Conservation (phyloP, 2,888 invertebrate genomes). For the Dendrolimus pini region DNA sequence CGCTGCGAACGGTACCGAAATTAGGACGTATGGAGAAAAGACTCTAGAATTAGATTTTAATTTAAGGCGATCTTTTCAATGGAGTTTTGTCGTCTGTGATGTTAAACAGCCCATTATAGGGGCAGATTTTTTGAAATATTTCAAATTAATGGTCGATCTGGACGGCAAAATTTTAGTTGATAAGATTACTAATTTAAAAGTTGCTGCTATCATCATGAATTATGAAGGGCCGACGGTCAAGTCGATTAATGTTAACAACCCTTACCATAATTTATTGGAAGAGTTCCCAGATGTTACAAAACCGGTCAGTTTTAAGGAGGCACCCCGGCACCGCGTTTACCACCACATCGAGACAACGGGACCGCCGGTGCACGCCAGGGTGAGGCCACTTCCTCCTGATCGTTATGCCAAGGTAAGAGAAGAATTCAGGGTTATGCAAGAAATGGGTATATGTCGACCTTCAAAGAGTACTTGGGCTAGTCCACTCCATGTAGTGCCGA, state of each 20-base stretch:
- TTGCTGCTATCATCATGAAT: constrained; percentile 6
- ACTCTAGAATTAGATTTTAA: constrained; percentile 14
- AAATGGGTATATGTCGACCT: constrained; percentile 42
- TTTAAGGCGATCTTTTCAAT: constrained; percentile 15
- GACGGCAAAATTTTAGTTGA: constrained; percentile 12
- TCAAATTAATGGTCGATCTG: constrained; percentile 18
- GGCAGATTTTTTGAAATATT: constrained; percentile 18
- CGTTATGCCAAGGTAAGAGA: constrained; percentile 26
- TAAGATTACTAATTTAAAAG: constrained; percentile 10
- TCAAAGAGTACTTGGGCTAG: constrained; percentile 43
- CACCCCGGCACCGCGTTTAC: constrained; percentile 10
- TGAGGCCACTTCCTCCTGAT: constrained; percentile 32
- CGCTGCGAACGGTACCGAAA: constrained; percentile 14
- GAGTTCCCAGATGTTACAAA: constrained; percentile 16
- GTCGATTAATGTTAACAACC: constrained; percentile 5
- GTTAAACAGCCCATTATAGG: constrained; percentile 20
- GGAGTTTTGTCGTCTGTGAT: constrained; percentile 17
- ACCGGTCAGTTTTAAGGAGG: constrained; percentile 14
- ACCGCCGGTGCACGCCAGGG: constrained; percentile 26
- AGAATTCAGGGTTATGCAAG: constrained; percentile 30
- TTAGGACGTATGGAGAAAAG: constrained; percentile 12
- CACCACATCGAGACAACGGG: constrained; percentile 35
- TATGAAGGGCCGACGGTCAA: neutral
- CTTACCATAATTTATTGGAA: constrained; percentile 8
- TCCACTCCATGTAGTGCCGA: constrained; percentile 18